These are phyloP conservation scores for Calephelis nemesis DNA, from an alignment of 1,140 invertebrate species.

Conservation along the genomic window DNA sequence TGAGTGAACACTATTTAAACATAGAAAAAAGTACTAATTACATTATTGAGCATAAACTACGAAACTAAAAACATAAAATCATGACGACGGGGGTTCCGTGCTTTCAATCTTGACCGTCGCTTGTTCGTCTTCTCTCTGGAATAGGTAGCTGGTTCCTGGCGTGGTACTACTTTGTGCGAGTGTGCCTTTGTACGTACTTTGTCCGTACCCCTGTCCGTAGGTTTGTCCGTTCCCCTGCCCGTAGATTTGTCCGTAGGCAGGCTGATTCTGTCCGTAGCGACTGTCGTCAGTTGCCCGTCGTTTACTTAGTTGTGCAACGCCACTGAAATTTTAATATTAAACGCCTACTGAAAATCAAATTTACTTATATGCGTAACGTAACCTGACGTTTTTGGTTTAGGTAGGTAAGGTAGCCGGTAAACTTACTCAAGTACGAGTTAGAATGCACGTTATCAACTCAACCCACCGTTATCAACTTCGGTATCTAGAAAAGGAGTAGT, in stretches of 20 bases:
- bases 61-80: not conserved
- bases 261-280: constrained; percentile 34
- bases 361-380: too few relatives aligned
- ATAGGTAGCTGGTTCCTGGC: constrained; percentile 58
- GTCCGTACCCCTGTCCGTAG: constrained; percentile 30
- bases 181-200: constrained; percentile 32
- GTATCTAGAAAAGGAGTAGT: too few relatives aligned
- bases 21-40: not conserved
- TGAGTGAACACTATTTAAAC: too few relatives aligned
- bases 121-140: constrained; percentile 54
- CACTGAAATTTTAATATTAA: constrained; percentile 31
- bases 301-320: constrained; percentile 43
- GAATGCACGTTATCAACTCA: too few relatives aligned
- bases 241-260: constrained; percentile 18
- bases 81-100: constrained; percentile 40
- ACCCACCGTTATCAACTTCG: too few relatives aligned
- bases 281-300: constrained; percentile 31
- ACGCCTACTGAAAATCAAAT: not conserved
- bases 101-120: constrained; percentile 41
- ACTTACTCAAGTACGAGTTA: too few relatives aligned
- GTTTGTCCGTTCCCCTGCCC: constrained; percentile 32
- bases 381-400: too few relatives aligned
- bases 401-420: too few relatives aligned
- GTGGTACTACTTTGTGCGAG: constrained; percentile 50
- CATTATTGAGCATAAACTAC: constrained; percentile 13